Conservation (phyloP, 2,797 vertebrate genomes). For the Pampus argenteus region DNA sequence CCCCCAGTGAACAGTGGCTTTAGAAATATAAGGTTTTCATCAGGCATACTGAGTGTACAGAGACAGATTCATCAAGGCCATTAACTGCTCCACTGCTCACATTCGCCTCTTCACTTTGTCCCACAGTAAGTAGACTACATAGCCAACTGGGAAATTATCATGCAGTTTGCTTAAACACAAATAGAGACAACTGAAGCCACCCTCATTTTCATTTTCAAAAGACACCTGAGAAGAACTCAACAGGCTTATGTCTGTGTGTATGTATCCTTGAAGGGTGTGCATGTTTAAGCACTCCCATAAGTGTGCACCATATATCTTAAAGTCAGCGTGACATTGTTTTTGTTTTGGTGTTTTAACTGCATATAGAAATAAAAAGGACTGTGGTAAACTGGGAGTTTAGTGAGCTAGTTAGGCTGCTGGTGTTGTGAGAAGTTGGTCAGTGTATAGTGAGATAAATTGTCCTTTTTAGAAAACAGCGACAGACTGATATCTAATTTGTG, state of each 20-base stretch:
- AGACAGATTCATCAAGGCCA: slow-evolving; percentile 80
- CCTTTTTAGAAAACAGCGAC: slow-evolving; percentile 50
- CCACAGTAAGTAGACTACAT: slow-evolving; percentile 75
- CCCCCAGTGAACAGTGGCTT: slow-evolving; percentile 69
- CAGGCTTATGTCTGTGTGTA: slow-evolving; percentile 21
- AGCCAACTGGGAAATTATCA: slow-evolving; percentile 79
- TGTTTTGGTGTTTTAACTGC: slow-evolving; percentile 29
- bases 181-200: slow-evolving; percentile 77
- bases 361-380: slow-evolving; percentile 51
- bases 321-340: slow-evolving; percentile 8
- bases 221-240: slow-evolving; percentile 57
- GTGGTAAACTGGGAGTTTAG: slow-evolving; percentile 47
- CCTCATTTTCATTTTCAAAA: slow-evolving; percentile 76
- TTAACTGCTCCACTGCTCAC: slow-evolving; percentile 77
- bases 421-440: slow-evolving; percentile 22
- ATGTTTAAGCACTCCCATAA: slow-evolving; percentile 16
- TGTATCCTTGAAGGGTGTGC: slow-evolving; percentile 11
- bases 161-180: slow-evolving; percentile 80
- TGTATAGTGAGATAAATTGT: slow-evolving; percentile 48
- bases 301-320: slow-evolving; percentile 11
- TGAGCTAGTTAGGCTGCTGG: slow-evolving; percentile 22
- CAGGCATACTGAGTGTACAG: slow-evolving; percentile 67
- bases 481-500: slow-evolving; percentile 49
- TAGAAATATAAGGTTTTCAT: slow-evolving; percentile 76
- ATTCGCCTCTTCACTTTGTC: slow-evolving; percentile 72